phyloP scores from a whole-genome alignment of 2,797 vertebrate genomes.

The Artibeus jamaicensis region DNA sequence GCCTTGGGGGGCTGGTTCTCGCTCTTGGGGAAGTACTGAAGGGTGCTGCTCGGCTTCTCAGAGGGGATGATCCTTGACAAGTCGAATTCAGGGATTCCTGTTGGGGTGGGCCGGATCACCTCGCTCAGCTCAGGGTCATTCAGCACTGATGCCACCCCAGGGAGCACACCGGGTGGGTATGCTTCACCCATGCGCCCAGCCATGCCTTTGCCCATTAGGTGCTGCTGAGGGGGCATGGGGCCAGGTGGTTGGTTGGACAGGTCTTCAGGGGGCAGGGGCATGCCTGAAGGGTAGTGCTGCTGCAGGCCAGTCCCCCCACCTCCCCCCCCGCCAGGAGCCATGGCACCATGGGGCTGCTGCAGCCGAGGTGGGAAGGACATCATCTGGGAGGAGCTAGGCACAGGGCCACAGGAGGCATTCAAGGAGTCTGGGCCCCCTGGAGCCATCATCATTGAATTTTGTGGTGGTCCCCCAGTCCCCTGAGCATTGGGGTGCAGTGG shows the following conservation, averaged over 20 bases:
- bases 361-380: conserved; percentile 90
- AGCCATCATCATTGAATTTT: conserved; percentile 84
- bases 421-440: conserved; percentile 88
- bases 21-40: conserved; percentile 98
- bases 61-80: conserved; percentile 98
- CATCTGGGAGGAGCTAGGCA: conserved; percentile 90
- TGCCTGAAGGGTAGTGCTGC: conserved; percentile 84
- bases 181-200: conserved; percentile 86
- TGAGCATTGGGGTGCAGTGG: conserved; percentile 90
- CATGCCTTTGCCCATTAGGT: conserved; percentile 90
- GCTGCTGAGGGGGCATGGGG: conserved; percentile 86
- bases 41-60: conserved; percentile 98
- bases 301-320: conserved; percentile 85
- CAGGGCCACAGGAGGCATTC: conserved; percentile 83
- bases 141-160: conserved; percentile 85
- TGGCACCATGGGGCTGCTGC: conserved; percentile 86
- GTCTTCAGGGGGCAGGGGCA: conserved; percentile 79
- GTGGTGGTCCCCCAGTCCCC: conserved; percentile 76
- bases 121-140: conserved; percentile 95
- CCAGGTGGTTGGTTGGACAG: conserved; percentile 79
- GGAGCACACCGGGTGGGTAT: conserved; percentile 82
- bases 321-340: conserved; percentile 75
- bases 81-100: conserved; percentile 97
- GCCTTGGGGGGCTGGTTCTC: conserved; percentile 86
- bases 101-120: conserved; percentile 94